Conservation (phyloP, 2,888 invertebrate genomes). For the Scaptodrosophila latifasciaeformis region DNA sequence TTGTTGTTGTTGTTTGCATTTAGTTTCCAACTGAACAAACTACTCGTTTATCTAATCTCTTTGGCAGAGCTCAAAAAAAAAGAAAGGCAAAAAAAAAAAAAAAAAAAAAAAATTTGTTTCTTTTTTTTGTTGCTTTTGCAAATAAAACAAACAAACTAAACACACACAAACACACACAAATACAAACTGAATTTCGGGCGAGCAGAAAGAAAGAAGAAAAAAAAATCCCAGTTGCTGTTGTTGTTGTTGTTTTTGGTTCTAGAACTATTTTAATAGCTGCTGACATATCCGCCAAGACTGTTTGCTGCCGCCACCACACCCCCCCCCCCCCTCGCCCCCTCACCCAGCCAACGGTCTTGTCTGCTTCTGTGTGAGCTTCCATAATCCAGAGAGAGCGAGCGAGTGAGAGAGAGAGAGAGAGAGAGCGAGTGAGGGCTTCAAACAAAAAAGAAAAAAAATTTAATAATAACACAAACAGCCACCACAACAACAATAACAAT, state of each 20-base stretch:
- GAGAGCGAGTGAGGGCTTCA: slow-evolving; percentile 31
- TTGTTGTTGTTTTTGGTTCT: too few relatives aligned
- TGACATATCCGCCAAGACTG: slow-evolving; percentile 14
- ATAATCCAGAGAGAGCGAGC: not conserved
- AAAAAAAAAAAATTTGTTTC: too few relatives aligned
- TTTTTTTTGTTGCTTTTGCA: too few relatives aligned
- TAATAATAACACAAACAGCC: slow-evolving; percentile 50
- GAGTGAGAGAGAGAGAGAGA: slow-evolving; percentile 19
- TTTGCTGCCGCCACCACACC: not conserved
- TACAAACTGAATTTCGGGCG: not conserved
- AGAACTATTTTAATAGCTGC: slow-evolving; percentile 52
- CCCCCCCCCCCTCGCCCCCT: not conserved
- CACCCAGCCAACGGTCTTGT: too few relatives aligned
- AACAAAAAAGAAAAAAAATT: too few relatives aligned
- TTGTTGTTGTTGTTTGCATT: too few relatives aligned
- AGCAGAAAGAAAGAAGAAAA: slow-evolving; percentile 16
- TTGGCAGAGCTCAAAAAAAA: slow-evolving; percentile 6
- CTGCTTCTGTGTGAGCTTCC: too few relatives aligned
- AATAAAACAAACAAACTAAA: too few relatives aligned
- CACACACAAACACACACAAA: slow-evolving; percentile 35
- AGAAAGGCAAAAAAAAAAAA: not conserved
- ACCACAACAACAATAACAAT: slow-evolving; percentile 23
- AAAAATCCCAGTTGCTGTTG: slow-evolving; percentile 38
- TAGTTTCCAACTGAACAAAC: slow-evolving; percentile 57
- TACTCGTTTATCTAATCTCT: slow-evolving; percentile 59